Evolutionary conservation across 2,797 vertebrate species (phyloP), one percentile per base, ranked within the genome.

Genomic region (Schizothorax lantsangensis): DNA sequence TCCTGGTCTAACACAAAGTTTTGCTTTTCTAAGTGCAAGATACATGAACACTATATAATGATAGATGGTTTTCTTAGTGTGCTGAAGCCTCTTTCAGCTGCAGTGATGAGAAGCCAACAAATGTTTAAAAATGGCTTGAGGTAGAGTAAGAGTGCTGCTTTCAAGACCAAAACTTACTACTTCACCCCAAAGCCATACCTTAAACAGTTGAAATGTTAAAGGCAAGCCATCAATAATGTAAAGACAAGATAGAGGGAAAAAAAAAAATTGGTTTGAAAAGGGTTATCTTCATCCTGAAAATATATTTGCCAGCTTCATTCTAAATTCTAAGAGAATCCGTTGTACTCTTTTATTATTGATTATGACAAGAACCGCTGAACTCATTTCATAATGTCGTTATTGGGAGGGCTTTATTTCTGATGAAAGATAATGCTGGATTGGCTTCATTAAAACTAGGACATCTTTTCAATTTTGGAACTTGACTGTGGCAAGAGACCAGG

Each of bases 191-290:
- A 87, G 64, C 33, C 59, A 84, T 72, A 83, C 64, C 62, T 82
- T 88, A 88, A 84, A 66, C 79, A 77, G 59, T 21, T 54, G 38
- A 83, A 78, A 78, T 84, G 49, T 87, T 86, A 72, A 84, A 85
- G 79, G 62, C 74, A 81, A 54, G n/a, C 38, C 78, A 89, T 90
- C 74, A 88, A 89, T 88, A 85, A 89, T 90, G 83, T 84, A 88
- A 45, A 85, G 71, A 71, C 49, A 86, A 68, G 78, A 69, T 23
- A 83, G 66, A 40, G 38, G 73, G n/a, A 54, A 71, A 88, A 72
- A 75, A 47, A 85, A 84, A 90, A 47, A 81, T 36, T 82, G 26
- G 33, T 86, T 87, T 85, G 78, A 74, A 89, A 79, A 54, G 33
- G 59, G 54, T 72, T 83, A 79, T 84, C 88, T 90, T 86, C 69